Evolutionary conservation across 1,140 invertebrate genomes (phyloP), one percentile per base, ranked within the genome.

Genomic region (Drosophila ercepeae): DNA sequence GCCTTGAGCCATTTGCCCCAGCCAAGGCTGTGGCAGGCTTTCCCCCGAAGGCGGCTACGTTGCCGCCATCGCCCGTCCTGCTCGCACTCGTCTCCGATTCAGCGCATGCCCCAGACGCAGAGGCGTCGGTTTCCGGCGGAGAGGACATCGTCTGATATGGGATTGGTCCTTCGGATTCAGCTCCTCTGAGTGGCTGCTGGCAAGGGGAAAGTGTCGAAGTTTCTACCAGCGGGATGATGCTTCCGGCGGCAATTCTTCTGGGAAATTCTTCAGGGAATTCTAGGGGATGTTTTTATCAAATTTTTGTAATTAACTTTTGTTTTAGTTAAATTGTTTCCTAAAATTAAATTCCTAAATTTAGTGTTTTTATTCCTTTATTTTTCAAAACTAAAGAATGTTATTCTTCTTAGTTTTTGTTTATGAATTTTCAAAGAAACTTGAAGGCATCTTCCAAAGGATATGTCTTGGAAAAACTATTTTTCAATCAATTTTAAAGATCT

Each of bases 61-160:
- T 4, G 21, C 19, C 36, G 1, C 13, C 36, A 16, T 41, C 16
- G 9, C 11, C 49, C 1, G 1, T 34, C 54, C 4, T 27, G 5
- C 25, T 29, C 7, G 52, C 23, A 27, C 48, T 13, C n/a, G 3
- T 1, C 3, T 14, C 46, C n/a, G 23, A 75, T 75, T 75, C 72
- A 86, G 82, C 81, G 77, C 77, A 77, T 77, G 82, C 72, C 73
- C 65, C 63, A 70, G 68, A 53, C 61, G 27, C 21, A 16, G 45
- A n/a, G 78, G 68, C 78, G 63, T 36, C 67, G 25, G 52, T 32
- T 14, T 42, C 11, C 18, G 25, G 32, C 42, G 69, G 55, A 45
- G 71, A 16, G 36, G n/a, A 11, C 18, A 1, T 18, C 29, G 14
- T 34, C 39, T 14, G 4, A 5, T 3, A 1, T 16, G 6, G 36